Conservation (phyloP, 2,888 invertebrate species). For the Lasioglossum marginatum region DNA sequence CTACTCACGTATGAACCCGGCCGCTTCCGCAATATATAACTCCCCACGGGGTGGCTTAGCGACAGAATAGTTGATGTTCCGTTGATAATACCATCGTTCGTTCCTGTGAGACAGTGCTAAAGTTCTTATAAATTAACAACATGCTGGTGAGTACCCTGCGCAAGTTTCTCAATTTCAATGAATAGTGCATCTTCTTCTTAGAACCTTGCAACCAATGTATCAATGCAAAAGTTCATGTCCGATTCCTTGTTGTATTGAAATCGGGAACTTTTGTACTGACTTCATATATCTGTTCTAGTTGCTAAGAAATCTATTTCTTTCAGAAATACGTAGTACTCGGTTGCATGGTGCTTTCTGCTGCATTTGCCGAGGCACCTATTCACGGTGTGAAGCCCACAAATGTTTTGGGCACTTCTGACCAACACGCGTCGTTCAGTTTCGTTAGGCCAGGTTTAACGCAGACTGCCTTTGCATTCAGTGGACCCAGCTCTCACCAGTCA, state of each 20-base stretch:
- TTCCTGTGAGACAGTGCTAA: conserved; percentile 8
- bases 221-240: background rate
- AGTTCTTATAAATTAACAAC: conserved; percentile 10
- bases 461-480: conserved; percentile 80
- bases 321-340: conserved; percentile 69
- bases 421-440: conserved; percentile 81
- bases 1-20: conserved; percentile 75
- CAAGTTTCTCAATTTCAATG: background rate
- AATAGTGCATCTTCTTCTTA: background rate
- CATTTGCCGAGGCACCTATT: conserved; percentile 64
- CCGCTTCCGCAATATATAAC: conserved; percentile 81
- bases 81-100: conserved; percentile 52
- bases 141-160: conserved; percentile 72
- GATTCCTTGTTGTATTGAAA: background rate
- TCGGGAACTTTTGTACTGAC: background rate
- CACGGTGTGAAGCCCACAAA: conserved; percentile 77
- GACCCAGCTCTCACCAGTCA: conserved; percentile 81
- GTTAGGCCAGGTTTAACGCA: conserved; percentile 81
- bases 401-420: conserved; percentile 77
- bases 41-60: conserved; percentile 66
- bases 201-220: background rate
- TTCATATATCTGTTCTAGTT: background rate
- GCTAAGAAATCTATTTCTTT: conserved; percentile 20
- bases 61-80: conserved; percentile 74
- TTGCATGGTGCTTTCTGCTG: conserved; percentile 48